Conservation (phyloP, 2,888 invertebrate genomes). For the Prosopocoilus inquinatus region DNA sequence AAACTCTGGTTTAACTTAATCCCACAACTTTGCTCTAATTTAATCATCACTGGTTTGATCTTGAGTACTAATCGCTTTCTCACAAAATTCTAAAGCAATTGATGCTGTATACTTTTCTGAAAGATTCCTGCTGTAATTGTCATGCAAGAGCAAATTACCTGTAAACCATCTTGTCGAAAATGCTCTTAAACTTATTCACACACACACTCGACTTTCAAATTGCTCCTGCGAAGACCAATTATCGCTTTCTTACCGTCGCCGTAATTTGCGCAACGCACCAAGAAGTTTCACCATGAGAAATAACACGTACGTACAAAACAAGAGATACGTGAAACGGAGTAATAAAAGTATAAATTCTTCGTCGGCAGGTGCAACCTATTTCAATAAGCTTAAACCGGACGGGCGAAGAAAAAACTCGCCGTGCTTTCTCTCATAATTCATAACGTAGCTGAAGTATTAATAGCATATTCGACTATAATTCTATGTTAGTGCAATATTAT, state of each 20-base stretch:
- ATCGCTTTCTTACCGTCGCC: background rate
- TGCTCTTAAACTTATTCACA: background rate
- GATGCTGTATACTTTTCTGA: too few relatives aligned
- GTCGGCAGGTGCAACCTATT: slow-evolving; percentile 42
- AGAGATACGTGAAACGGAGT: slow-evolving; percentile 3
- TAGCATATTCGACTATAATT: too few relatives aligned
- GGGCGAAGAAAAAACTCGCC: background rate
- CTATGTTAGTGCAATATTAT: too few relatives aligned
- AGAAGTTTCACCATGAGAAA: slow-evolving; percentile 9
- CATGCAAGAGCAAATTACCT: too few relatives aligned
- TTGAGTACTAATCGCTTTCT: too few relatives aligned
- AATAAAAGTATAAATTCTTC: slow-evolving; percentile 35
- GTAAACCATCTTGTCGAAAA: too few relatives aligned
- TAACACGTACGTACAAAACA: background rate
- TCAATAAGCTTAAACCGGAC: slow-evolving; percentile 28
- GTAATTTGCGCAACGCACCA: slow-evolving; percentile 3
- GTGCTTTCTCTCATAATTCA: slow-evolving; percentile 1
- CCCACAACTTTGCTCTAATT: too few relatives aligned
- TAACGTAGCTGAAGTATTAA: background rate
- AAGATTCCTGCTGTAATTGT: too few relatives aligned
- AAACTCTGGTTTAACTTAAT: too few relatives aligned
- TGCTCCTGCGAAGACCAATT: background rate
- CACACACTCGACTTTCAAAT: background rate
- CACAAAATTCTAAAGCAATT: too few relatives aligned
- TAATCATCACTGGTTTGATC: too few relatives aligned